Evolutionary conservation across 2,113 vertebrate genomes (phyloP).

Genomic region (Notiomystis cincta): DNA sequence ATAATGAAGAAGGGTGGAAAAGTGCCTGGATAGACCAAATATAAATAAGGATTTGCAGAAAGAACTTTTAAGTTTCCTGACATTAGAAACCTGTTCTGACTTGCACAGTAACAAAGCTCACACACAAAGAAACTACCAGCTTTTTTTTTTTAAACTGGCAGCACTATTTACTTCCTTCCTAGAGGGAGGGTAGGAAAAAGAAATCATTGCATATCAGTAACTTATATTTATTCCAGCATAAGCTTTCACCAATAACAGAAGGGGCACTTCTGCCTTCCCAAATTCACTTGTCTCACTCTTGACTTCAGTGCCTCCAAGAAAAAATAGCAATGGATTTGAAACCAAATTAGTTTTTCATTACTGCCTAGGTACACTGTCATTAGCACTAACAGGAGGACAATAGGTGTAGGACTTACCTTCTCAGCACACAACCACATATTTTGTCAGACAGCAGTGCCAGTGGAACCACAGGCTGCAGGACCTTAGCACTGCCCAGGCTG

Average conservation of each 20-base stretch:
- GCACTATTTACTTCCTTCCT: background rate
- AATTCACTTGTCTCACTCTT: background rate
- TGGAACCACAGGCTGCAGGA: background rate
- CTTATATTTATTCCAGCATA: background rate
- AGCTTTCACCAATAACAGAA: background rate
- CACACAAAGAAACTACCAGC: background rate
- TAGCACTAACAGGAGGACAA: background rate
- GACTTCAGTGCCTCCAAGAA: background rate
- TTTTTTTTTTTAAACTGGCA: background rate
- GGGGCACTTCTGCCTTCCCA: background rate
- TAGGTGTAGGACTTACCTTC: background rate
- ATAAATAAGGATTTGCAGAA: background rate
- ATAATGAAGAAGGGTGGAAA: rapidly evolving
- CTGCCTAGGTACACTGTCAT: background rate
- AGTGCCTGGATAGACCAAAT: background rate
- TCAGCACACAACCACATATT: background rate
- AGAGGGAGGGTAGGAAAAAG: background rate
- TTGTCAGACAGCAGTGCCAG: background rate
- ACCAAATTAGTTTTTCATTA: background rate
- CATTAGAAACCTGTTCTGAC: background rate
- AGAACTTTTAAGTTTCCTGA: background rate
- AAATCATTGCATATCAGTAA: background rate
- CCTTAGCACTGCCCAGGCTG: background rate
- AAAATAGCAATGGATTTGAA: background rate
- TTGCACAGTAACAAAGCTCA: background rate